Evolutionary conservation across 2,113 vertebrate species (phyloP).

Genomic region (Macquaria ambigua): DNA sequence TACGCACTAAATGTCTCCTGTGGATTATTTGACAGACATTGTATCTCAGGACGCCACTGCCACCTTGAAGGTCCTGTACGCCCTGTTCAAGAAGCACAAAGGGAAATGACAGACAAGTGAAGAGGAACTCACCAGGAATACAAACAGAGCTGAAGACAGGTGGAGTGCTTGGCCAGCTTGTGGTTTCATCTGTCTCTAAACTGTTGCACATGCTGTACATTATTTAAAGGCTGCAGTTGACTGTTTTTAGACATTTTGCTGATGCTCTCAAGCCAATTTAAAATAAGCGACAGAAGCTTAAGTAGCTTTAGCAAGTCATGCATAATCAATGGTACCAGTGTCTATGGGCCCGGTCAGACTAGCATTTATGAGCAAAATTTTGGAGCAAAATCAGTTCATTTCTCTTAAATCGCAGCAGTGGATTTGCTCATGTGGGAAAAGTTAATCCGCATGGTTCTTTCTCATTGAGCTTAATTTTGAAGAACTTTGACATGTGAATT

Average conservation of each 20-base stretch:
- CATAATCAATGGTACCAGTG: background rate
- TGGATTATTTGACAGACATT: slow-evolving; percentile 86
- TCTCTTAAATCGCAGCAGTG: background rate
- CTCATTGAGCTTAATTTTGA: background rate
- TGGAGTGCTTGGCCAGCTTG: background rate
- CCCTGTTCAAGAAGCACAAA: slow-evolving; percentile 89
- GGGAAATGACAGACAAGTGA: slow-evolving; percentile 57
- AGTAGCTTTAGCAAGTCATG: background rate
- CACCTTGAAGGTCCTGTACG: slow-evolving; percentile 88
- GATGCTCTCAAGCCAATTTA: background rate
- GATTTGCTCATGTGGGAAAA: background rate
- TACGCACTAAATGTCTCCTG: slow-evolving; percentile 33
- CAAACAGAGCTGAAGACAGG: background rate
- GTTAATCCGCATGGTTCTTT: background rate
- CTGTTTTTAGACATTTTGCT: background rate
- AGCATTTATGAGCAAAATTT: background rate
- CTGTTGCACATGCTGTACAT: background rate
- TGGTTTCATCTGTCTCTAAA: background rate
- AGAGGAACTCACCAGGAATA: slow-evolving; percentile 12
- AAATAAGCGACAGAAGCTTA: background rate
- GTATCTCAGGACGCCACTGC: slow-evolving; percentile 86
- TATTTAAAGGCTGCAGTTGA: background rate
- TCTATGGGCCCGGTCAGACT: background rate
- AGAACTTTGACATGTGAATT: background rate
- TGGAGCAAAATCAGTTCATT: background rate